phyloP scores from a whole-genome alignment of 2,888 invertebrate genomes.

The Blera fallax region DNA sequence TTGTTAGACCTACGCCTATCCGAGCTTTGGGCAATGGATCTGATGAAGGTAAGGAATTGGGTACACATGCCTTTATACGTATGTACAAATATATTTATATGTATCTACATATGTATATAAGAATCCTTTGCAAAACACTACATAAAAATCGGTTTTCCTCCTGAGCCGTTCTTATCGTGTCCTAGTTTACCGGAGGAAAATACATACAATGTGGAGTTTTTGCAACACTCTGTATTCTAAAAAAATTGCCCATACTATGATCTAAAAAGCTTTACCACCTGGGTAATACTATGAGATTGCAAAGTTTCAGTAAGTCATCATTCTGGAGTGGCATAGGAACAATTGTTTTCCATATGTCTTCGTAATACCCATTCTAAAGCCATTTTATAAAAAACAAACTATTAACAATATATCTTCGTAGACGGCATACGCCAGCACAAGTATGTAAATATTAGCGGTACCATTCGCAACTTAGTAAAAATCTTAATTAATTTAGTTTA shows the following conservation, averaged over 20 bases:
- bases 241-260: too few species aligned
- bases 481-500: constrained; percentile 61
- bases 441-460: constrained; percentile 19
- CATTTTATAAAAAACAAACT: not conserved
- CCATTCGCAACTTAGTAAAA: constrained; percentile 38
- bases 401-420: not conserved
- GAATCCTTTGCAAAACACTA: too few species aligned
- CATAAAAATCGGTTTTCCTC: too few species aligned
- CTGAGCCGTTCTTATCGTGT: too few species aligned
- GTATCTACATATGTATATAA: too few species aligned
- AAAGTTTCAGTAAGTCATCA: too few species aligned
- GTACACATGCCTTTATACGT: not conserved
- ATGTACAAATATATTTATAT: too few species aligned
- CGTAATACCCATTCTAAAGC: not conserved
- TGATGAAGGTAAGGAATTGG: constrained; percentile 76
- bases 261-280: too few species aligned
- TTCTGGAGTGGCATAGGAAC: not conserved
- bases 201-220: too few species aligned
- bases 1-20: constrained; percentile 79
- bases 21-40: constrained; percentile 74
- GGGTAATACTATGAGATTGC: too few species aligned
- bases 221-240: too few species aligned
- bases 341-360: not conserved
- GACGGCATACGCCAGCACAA: not conserved
- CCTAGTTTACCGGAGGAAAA: too few species aligned